Conservation (phyloP, 2,888 invertebrate genomes). For the Luffia ferchaultella region DNA sequence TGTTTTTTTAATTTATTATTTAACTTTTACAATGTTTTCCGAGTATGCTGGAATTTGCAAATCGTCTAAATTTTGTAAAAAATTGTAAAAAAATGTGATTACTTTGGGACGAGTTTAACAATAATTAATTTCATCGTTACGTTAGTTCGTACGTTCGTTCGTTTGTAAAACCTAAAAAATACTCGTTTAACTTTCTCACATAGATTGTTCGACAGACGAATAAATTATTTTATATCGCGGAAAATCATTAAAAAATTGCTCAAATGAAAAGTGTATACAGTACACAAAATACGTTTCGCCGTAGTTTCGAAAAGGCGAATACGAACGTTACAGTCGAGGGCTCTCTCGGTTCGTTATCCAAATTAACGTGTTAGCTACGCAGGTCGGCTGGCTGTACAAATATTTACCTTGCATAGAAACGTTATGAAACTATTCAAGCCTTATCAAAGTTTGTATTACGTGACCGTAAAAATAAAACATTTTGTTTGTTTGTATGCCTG, state of each 20-base stretch:
- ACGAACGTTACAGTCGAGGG: neutral
- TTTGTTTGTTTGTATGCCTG: neutral
- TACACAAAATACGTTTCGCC: neutral
- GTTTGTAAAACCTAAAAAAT: neutral
- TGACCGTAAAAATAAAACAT: neutral
- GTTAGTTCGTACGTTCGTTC: no score
- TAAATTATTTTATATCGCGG: no score
- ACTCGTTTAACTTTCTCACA: neutral
- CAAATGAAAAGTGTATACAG: neutral
- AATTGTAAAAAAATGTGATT: no score
- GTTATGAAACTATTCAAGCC: neutral
- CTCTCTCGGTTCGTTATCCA: constrained; percentile 40
- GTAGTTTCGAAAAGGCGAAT: neutral
- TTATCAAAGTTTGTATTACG: neutral
- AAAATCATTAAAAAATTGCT: no score
- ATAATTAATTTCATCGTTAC: no score
- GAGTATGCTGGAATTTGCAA: no score
- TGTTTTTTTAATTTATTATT: no score
- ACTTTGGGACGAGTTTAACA: no score
- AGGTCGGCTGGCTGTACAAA: neutral
- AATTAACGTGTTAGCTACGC: constrained; percentile 44
- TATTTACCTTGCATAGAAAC: neutral
- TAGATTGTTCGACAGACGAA: no score
- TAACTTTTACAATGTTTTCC: no score
- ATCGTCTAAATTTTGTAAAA: no score